A percentile compares a stretch with the other conserved stretches of the same genome.
Conservation (phyloP, 2,797 vertebrate species). For the Anguilla anguilla region DNA sequence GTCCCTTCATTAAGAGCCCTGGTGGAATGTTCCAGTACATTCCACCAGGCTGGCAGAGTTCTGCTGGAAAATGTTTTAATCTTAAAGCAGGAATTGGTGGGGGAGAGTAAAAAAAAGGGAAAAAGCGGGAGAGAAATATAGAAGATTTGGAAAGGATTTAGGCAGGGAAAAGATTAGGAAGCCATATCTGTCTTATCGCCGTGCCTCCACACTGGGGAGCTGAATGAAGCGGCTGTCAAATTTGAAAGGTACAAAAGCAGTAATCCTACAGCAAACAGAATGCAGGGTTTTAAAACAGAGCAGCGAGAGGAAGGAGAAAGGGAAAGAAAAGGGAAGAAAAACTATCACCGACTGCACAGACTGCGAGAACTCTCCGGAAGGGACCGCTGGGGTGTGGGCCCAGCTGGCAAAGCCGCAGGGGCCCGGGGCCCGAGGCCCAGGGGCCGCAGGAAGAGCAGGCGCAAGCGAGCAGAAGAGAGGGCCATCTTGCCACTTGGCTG, state of each 20-base stretch:
- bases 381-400: conserved; percentile 53
- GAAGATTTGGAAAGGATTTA: conserved; percentile 81
- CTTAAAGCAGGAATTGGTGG: conserved; percentile 69
- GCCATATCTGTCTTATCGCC: conserved; percentile 78
- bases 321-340: conserved; percentile 13
- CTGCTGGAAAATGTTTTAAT: conserved; percentile 71
- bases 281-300: conserved; percentile 67
- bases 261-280: conserved; percentile 81
- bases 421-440: conserved; percentile 18
- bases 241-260: conserved; percentile 79
- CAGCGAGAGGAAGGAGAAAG: conserved; percentile 42
- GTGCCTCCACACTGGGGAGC: conserved; percentile 74
- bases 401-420: conserved; percentile 56
- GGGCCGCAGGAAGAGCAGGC: conserved; percentile 65
- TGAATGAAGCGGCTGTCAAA: conserved; percentile 82
- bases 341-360: conserved; percentile 61
- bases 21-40: conserved; percentile 63
- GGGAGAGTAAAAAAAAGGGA: conserved; percentile 22
- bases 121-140: conserved; percentile 55
- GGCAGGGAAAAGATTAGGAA: conserved; percentile 76
- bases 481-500: conserved; percentile 58
- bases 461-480: conserved; percentile 62
- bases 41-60: conserved; percentile 62
- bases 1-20: conserved; percentile 68
- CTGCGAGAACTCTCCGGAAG: conserved; percentile 50